These are phyloP conservation scores for Agrypnus murinus DNA, from an alignment of 2,888 invertebrate genomes.

Conservation along the genomic window DNA sequence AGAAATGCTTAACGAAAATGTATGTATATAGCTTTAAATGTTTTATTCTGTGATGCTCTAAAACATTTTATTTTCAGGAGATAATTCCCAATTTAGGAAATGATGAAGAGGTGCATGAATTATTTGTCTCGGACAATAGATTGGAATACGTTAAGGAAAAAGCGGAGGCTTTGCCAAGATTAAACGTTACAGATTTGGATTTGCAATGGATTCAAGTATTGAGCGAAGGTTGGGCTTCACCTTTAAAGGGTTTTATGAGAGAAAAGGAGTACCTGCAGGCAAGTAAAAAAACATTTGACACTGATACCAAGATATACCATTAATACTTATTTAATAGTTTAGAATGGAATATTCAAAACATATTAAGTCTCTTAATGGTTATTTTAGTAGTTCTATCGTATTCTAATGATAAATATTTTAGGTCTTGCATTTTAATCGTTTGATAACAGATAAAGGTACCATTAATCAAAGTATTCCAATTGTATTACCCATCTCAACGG, in stretches of 20 bases:
- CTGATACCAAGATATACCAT: no score
- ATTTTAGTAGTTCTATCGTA: no score
- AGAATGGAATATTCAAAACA: no score
- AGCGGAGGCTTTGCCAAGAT: conserved; percentile 80
- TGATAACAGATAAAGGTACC: conserved; percentile 77
- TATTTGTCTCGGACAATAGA: conserved; percentile 84
- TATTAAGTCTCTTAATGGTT: no score
- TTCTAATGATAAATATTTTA: conserved; percentile 18
- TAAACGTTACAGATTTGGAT: conserved; percentile 89
- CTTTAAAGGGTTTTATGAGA: conserved; percentile 98
- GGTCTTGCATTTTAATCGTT: conserved; percentile 82
- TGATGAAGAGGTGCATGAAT: conserved; percentile 77
- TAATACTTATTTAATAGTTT: no score
- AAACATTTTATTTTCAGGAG: conserved; percentile 76
- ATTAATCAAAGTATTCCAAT: conserved; percentile 97
- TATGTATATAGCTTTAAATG: conserved; percentile 59
- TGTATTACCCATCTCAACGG: conserved; percentile 86
- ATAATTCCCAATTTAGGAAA: conserved; percentile 53
- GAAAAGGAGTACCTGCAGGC: conserved; percentile 94
- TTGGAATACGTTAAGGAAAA: conserved; percentile 80
- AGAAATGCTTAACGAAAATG: conserved; percentile 85
- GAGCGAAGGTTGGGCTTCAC: conserved; percentile 98
- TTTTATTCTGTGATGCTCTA: not conserved
- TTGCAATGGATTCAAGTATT: conserved; percentile 95
- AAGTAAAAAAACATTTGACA: no score